Conservation (phyloP, 2,797 vertebrate genomes). For the Meda fulgida region DNA sequence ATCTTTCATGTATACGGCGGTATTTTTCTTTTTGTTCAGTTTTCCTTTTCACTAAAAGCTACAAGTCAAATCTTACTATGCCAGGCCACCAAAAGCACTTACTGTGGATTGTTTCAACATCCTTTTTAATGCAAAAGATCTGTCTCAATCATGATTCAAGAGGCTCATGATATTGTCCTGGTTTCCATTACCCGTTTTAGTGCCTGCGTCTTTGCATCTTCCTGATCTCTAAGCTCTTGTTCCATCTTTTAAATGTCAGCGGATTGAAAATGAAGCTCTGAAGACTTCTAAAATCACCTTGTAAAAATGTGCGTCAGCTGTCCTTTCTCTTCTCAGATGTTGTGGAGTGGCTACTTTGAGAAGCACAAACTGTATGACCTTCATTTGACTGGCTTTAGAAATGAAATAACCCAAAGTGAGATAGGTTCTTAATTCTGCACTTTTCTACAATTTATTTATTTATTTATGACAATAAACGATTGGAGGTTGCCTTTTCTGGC, state of each 20-base stretch:
- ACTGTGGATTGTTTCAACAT: slow-evolving; percentile 8
- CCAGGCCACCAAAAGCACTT: slow-evolving; percentile 26
- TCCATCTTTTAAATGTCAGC: slow-evolving; percentile 35
- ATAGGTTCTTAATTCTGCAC: neutral
- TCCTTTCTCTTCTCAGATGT: slow-evolving; percentile 17
- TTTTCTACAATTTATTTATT: neutral
- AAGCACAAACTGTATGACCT: slow-evolving; percentile 13
- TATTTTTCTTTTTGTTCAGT: neutral
- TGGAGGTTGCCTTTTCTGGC: neutral
- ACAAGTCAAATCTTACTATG: neutral
- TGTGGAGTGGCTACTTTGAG: slow-evolving; percentile 1
- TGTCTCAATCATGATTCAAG: slow-evolving; percentile 21
- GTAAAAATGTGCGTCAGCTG: slow-evolving; percentile 16
- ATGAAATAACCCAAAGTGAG: neutral
- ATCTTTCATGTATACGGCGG: neutral
- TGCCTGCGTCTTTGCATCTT: neutral
- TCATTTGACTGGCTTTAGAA: neutral
- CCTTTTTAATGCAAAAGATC: slow-evolving; percentile 21
- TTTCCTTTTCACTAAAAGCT: neutral
- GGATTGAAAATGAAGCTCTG: neutral
- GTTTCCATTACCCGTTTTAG: slow-evolving; percentile 8
- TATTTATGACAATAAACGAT: neutral
- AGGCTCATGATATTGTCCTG: slow-evolving; percentile 5
- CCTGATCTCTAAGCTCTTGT: slow-evolving; percentile 25
- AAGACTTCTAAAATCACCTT: slow-evolving; percentile 29